Evolutionary conservation across 1,140 invertebrate genomes (phyloP).

Genomic region (Cotesia chilonis): DNA sequence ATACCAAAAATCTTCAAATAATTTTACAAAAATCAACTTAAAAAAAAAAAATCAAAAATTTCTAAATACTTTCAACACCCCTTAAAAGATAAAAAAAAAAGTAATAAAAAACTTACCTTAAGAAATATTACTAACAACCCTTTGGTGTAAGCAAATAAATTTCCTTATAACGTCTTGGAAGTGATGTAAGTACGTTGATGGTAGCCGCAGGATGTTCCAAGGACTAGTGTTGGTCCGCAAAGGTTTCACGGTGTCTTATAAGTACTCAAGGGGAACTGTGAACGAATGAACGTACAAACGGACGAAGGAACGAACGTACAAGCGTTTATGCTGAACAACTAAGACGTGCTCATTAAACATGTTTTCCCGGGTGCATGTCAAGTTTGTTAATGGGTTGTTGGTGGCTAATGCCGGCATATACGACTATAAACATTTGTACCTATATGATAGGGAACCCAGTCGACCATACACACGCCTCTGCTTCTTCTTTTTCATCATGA

Average conservation of each 20-base stretch:
- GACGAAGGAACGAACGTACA: no score
- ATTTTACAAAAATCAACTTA: no score
- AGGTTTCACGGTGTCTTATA: conserved; percentile 43
- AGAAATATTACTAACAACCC: no score
- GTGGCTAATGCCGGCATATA: conserved; percentile 36
- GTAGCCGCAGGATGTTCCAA: conserved; percentile 44
- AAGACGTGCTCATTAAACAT: conserved; percentile 59
- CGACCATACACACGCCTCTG: conserved; percentile 22
- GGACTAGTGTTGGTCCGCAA: conserved; percentile 41
- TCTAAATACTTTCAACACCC: no score
- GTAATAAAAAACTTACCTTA: no score
- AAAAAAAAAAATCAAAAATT: no score
- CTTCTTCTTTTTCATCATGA: no score
- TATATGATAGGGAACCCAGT: conserved; percentile 35
- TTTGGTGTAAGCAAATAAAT: neutral
- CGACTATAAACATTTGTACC: conserved; percentile 9
- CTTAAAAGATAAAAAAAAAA: no score
- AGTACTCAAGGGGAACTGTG: conserved; percentile 34
- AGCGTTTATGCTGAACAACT: conserved; percentile 47
- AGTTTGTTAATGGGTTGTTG: conserved; percentile 44
- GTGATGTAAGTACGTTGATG: conserved; percentile 28
- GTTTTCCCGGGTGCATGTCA: conserved; percentile 45
- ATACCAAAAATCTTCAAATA: no score
- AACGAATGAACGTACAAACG: no score
- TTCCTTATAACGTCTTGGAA: neutral